Evolutionary conservation across 2,113 vertebrate species (phyloP).

Genomic region (Limanda limanda): DNA sequence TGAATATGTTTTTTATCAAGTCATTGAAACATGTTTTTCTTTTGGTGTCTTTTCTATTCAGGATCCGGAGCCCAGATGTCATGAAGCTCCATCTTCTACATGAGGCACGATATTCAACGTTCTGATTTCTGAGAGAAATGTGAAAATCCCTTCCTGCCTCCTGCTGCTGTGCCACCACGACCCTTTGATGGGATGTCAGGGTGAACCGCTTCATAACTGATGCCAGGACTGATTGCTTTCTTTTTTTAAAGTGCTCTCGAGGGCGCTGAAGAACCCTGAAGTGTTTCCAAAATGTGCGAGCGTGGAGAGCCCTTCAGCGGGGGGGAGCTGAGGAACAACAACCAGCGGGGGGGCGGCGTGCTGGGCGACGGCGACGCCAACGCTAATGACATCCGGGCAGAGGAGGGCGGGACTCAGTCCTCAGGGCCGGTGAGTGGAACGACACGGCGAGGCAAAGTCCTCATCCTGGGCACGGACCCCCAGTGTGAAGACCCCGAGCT

Average conservation of each 20-base stretch:
- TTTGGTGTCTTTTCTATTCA: slow-evolving; percentile 31
- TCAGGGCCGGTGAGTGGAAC: slow-evolving; percentile 44
- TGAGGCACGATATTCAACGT: slow-evolving; percentile 19
- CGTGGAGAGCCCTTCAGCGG: slow-evolving; percentile 49
- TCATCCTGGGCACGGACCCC: slow-evolving; percentile 80
- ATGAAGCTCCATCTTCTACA: slow-evolving; percentile 28
- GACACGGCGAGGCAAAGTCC: slow-evolving; percentile 72
- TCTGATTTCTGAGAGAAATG: slow-evolving; percentile 24
- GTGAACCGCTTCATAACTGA: slow-evolving; percentile 16
- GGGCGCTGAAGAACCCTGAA: slow-evolving; percentile 42
- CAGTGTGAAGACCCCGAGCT: slow-evolving; percentile 82
- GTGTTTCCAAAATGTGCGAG: slow-evolving; percentile 75
- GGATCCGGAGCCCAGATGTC: slow-evolving; percentile 23
- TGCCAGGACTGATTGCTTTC: slow-evolving; percentile 46
- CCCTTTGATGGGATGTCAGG: slow-evolving; percentile 18
- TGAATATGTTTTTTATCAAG: background rate
- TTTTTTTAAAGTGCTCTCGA: slow-evolving; percentile 37
- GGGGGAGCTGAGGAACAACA: slow-evolving; percentile 77
- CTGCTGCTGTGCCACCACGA: slow-evolving; percentile 29
- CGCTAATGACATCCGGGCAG: slow-evolving; percentile 76
- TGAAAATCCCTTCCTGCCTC: background rate
- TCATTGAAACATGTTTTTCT: background rate
- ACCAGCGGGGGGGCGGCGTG: slow-evolving; percentile 56
- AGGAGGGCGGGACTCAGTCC: slow-evolving; percentile 50
- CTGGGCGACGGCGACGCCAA: slow-evolving; percentile 74